Evolutionary conservation across 2,797 vertebrate genomes (phyloP).

Genomic region (Danio tinwini): DNA sequence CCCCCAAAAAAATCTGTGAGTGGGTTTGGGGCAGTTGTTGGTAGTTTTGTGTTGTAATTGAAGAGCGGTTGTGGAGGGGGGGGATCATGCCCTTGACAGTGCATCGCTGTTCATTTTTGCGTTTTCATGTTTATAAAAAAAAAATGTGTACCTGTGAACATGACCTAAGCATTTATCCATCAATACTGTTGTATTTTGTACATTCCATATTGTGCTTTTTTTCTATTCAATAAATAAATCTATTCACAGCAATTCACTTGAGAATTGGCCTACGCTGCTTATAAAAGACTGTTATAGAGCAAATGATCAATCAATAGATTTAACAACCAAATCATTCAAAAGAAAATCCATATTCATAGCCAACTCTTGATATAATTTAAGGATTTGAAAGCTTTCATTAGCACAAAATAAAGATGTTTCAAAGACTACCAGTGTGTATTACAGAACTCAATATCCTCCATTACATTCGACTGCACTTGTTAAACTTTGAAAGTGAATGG

Average conservation of each 20-base stretch:
- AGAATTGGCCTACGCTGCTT: background rate
- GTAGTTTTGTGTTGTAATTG: no score
- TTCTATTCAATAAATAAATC: background rate
- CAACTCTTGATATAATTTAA: background rate
- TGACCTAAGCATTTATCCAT: no score
- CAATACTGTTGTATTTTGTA: no score
- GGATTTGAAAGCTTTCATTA: background rate
- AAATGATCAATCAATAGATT: background rate
- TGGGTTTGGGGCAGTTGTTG: no score
- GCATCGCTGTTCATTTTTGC: no score
- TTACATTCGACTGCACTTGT: background rate
- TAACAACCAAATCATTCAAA: background rate
- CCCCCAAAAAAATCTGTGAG: no score
- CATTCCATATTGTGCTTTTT: no score
- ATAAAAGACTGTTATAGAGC: background rate
- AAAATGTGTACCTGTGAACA: no score
- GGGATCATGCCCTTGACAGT: no score
- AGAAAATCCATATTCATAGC: background rate
- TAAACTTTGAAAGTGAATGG: background rate
- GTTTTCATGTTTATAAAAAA: no score
- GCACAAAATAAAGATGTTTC: background rate
- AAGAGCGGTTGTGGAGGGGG: no score
- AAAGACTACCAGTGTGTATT: background rate
- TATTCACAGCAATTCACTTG: background rate
- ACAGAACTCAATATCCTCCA: conserved; percentile 3